Base-by-base conservation (phyloP, 2,888 invertebrate genomes). In the Hydrotaea diabolus region DNA sequence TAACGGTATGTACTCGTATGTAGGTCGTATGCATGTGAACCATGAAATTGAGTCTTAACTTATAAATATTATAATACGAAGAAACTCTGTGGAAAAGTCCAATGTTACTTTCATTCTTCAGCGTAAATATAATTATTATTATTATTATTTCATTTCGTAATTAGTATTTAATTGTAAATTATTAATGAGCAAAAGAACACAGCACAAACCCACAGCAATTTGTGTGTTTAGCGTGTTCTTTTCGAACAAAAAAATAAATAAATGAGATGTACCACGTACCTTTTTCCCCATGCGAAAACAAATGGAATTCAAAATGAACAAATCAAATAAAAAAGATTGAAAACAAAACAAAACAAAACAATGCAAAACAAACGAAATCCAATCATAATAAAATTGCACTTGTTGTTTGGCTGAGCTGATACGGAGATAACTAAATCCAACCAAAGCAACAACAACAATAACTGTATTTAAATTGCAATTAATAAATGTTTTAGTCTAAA, bases 201-300 rank as follows among this genome's bases (percentile, higher is more conserved):
- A 57, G 57, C 19, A 13, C 31, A 39, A 57, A 9, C 19, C 53
- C 73, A 31, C 17, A 36, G 7, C 46, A 71, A 36, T 43, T 23
- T 74, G 23, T 21, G n/a, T 64, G 31, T 55, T 23, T 31, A 7
- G n/a, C n/a, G 57, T 69, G 69, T 82, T 74, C 31, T 64, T 26
- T 26, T 26, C 11, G 15, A 26, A 26, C 15, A 26, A 59, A 59
- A 0, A n/a, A 57, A 57, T 8, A 73, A 64, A 36, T 36, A 17
- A 62, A 64, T 73, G 83, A 83, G 83, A 83, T 80, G 83, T 83
- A 77, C 79, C 73, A 77, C 26, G 83, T 83, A 83, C 83, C 83
- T 83, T 77, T 72, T 80, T 73, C 64, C n/a, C 62, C 39, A 73
- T 55, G 17, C 59, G 17, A 39, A 73, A 39, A 39, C 39, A 39